phyloP scores from a whole-genome alignment of 2,797 vertebrate genomes.

The Cyprinella venusta region DNA sequence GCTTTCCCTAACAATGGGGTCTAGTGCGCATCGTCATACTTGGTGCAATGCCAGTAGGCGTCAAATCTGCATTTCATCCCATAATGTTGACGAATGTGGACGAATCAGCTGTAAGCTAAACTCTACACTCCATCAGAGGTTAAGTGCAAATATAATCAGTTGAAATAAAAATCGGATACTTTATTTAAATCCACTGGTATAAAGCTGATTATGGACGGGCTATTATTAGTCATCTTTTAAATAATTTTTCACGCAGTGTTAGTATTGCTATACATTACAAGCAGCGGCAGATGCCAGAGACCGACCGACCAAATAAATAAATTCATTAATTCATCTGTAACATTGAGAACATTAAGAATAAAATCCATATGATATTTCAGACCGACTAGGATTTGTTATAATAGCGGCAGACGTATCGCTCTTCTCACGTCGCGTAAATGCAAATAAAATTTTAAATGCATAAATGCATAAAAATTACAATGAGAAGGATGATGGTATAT shows the following conservation, averaged over 20 bases:
- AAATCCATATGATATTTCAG: neutral
- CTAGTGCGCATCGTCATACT: neutral
- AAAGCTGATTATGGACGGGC: neutral
- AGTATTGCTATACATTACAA: neutral
- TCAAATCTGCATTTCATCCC: neutral
- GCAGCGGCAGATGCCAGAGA: neutral
- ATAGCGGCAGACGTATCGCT: neutral
- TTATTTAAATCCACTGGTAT: constrained; percentile 7
- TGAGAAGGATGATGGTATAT: neutral
- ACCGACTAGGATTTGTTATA: neutral
- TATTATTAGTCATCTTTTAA: neutral
- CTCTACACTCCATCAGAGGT: neutral
- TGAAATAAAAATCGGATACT: neutral
- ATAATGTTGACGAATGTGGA: neutral
- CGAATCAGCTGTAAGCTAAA: neutral
- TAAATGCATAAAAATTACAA: no score
- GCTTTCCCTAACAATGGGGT: neutral
- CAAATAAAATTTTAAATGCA: no score
- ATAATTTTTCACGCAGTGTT: neutral
- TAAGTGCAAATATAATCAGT: constrained; percentile 10
- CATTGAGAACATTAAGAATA: neutral
- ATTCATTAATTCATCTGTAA: neutral
- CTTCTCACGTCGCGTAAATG: neutral
- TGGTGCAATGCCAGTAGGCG: neutral
- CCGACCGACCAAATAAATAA: neutral